Evolutionary conservation across 1,140 invertebrate genomes (phyloP).

Genomic region (Drosophila orena): DNA sequence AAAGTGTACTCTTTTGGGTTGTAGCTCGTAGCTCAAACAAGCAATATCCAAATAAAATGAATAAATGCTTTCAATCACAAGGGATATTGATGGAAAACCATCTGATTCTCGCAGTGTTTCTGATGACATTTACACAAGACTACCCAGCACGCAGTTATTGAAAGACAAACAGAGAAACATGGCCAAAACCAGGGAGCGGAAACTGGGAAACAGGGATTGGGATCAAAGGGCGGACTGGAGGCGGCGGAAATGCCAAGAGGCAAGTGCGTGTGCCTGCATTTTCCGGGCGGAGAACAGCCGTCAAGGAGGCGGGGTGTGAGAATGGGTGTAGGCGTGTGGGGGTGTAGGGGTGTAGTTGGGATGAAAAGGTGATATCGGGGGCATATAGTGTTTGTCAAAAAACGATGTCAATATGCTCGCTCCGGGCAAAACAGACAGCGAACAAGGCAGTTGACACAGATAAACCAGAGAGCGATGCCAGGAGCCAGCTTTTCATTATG

Average conservation of each 20-base stretch:
- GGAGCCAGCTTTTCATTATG: conserved; percentile 14
- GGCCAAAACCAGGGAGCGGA: conserved; percentile 35
- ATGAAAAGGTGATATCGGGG: conserved; percentile 38
- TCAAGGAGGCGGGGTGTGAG: conserved; percentile 6
- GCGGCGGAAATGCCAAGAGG: conserved; percentile 72
- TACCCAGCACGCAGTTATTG: conserved; percentile 64
- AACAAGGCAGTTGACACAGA: conserved; percentile 64
- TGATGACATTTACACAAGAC: conserved; percentile 38
- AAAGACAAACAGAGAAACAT: conserved; percentile 60
- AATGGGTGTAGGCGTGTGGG: not conserved
- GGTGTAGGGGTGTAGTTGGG: conserved; percentile 10
- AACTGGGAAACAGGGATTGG: not conserved
- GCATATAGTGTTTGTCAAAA: conserved; percentile 65
- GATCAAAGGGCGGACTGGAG: conserved; percentile 1
- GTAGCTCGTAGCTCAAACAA: too few relatives aligned
- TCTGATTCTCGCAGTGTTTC: conserved; percentile 6
- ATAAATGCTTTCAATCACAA: not conserved
- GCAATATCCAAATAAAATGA: not conserved
- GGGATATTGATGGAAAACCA: not conserved
- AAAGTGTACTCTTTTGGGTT: too few relatives aligned
- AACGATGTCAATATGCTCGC: conserved; percentile 73
- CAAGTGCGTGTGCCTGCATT: conserved; percentile 68
- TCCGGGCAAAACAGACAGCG: conserved; percentile 34
- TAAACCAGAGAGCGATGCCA: conserved; percentile 31
- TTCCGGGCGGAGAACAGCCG: conserved; percentile 17